Conservation (phyloP, 1,140 invertebrate genomes). For the Bombus sylvicola region DNA sequence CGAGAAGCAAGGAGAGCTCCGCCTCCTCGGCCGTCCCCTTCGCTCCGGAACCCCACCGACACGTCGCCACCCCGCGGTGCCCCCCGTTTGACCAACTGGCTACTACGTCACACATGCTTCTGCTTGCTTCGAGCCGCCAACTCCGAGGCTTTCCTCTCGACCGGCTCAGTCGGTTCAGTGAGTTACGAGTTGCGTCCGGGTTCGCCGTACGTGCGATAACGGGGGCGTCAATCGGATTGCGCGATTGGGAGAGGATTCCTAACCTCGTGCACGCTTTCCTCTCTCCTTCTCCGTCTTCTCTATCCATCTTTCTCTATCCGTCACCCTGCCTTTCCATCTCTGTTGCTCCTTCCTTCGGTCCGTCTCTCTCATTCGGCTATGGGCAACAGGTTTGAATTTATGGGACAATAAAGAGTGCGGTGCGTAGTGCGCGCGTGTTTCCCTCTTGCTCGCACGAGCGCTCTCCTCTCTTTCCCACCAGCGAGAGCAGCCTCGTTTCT, state of each 20-base stretch:
- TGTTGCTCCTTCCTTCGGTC: slow-evolving; percentile 51
- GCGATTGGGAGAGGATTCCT: slow-evolving; percentile 68
- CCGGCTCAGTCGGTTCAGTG: slow-evolving; percentile 68
- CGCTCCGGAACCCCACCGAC: slow-evolving; percentile 54
- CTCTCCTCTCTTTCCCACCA: not conserved
- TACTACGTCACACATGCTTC: slow-evolving; percentile 77
- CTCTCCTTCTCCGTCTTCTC: slow-evolving; percentile 61
- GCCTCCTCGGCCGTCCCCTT: slow-evolving; percentile 75
- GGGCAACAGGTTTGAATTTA: slow-evolving; percentile 84
- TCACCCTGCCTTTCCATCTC: slow-evolving; percentile 35
- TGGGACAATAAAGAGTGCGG: slow-evolving; percentile 82
- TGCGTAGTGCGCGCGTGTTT: slow-evolving; percentile 79
- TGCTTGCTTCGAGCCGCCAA: slow-evolving; percentile 70
- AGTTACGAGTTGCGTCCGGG: slow-evolving; percentile 78
- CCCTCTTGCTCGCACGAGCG: slow-evolving; percentile 52
- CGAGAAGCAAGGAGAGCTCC: slow-evolving; percentile 74
- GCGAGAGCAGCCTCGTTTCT: slow-evolving; percentile 54
- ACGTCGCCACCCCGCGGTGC: slow-evolving; percentile 58
- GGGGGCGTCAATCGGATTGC: slow-evolving; percentile 71
- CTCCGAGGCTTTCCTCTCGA: slow-evolving; percentile 66
- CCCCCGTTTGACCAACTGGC: slow-evolving; percentile 74
- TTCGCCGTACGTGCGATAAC: slow-evolving; percentile 73
- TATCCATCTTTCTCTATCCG: slow-evolving; percentile 58
- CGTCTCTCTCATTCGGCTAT: slow-evolving; percentile 67
- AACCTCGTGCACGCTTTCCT: slow-evolving; percentile 59